Evolutionary conservation across 2,113 vertebrate species (phyloP).

Genomic region (Lophochroa leadbeateri): DNA sequence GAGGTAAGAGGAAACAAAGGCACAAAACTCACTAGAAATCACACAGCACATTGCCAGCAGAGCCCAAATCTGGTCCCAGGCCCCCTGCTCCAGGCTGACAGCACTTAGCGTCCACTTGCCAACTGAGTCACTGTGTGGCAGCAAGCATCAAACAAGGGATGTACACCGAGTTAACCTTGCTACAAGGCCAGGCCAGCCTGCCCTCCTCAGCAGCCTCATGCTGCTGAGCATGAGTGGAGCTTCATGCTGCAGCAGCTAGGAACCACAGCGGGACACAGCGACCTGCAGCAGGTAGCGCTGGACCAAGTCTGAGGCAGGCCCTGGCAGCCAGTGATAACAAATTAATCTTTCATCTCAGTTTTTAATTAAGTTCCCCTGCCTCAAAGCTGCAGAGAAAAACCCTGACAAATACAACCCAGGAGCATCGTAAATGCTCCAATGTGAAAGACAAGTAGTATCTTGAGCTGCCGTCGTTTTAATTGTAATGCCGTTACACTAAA

Average conservation of each 20-base stretch:
- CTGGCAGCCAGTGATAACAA: neutral
- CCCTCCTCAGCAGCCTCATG: neutral
- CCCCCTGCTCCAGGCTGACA: neutral
- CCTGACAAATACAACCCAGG: neutral
- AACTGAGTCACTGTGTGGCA: fast-evolving
- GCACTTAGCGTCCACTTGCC: fast-evolving
- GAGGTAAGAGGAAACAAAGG: neutral
- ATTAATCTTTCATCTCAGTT: neutral
- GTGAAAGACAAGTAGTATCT: neutral
- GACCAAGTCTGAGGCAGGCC: neutral
- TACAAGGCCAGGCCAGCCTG: neutral
- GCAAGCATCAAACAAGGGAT: fast-evolving
- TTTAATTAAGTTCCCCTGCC: neutral
- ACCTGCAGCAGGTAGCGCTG: neutral
- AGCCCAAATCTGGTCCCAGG: neutral
- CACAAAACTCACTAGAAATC: neutral
- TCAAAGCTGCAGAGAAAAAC: neutral
- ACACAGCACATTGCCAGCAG: neutral
- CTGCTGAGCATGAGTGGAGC: neutral
- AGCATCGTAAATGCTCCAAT: neutral
- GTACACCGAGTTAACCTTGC: neutral
- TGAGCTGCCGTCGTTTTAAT: neutral
- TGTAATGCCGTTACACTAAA: neutral
- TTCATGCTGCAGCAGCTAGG: neutral
- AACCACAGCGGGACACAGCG: fast-evolving